A percentile compares a stretch with the other conserved stretches of the same genome.
Evolutionary conservation across 2,888 invertebrate species (phyloP).

Genomic region (Epirrhoe alternata): DNA sequence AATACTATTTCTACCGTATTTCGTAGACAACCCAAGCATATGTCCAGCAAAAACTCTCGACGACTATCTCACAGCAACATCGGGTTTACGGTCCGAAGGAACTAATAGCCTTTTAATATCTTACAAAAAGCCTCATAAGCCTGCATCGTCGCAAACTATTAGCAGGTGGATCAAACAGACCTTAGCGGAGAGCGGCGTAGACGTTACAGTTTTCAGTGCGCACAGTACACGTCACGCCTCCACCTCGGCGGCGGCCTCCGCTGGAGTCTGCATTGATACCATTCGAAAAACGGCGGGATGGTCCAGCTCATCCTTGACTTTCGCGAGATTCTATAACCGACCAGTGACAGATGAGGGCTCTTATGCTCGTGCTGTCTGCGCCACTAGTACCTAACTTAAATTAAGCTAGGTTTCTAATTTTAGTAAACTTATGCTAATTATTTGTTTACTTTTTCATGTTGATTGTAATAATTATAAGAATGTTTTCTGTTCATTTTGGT

Average conservation of each 20-base stretch:
- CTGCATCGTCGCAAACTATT: conserved; percentile 17
- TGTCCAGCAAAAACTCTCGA: conserved; percentile 24
- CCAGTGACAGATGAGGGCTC: background rate
- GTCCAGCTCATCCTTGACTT: conserved; percentile 28
- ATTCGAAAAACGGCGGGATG: conserved; percentile 38
- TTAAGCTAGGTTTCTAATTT: background rate
- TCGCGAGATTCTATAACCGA: conserved; percentile 22
- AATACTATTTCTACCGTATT: conserved; percentile 12
- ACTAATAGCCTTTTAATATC: conserved; percentile 11
- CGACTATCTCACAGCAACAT: conserved; percentile 15
- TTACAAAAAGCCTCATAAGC: conserved; percentile 9
- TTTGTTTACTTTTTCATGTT: background rate
- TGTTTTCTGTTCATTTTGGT: background rate
- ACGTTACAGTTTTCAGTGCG: conserved; percentile 23
- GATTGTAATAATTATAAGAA: background rate
- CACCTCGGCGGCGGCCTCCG: conserved; percentile 28
- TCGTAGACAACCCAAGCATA: conserved; percentile 12
- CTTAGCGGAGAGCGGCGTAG: conserved; percentile 20
- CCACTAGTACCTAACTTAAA: background rate
- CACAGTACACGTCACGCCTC: conserved; percentile 30
- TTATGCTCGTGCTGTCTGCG: background rate
- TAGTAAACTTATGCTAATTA: background rate
- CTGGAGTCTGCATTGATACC: conserved; percentile 27
- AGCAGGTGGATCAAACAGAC: conserved; percentile 27
- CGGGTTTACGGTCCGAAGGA: background rate